These are phyloP conservation scores for Bombus difficillimus DNA, from an alignment of 1,140 invertebrate genomes.

Conservation along the genomic window DNA sequence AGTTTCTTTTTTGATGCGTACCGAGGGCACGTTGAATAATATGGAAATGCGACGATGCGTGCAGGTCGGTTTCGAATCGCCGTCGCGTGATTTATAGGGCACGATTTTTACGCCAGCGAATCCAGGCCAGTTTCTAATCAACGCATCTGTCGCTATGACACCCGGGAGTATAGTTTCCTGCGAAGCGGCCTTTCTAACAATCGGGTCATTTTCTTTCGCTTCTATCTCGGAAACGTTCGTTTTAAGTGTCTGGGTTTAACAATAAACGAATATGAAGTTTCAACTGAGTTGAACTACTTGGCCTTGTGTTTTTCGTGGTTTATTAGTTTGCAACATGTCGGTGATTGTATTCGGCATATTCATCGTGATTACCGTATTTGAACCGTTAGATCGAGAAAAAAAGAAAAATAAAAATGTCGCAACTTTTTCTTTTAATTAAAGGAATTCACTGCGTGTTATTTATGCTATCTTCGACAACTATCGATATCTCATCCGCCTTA, in stretches of 20 bases:
- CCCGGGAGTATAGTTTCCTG: conserved; percentile 3
- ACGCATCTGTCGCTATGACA: neutral
- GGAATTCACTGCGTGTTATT: too few relatives aligned
- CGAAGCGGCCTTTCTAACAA: neutral
- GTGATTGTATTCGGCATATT: neutral
- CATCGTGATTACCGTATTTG: too few relatives aligned
- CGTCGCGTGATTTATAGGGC: conserved; percentile 20
- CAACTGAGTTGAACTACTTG: neutral
- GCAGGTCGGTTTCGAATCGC: conserved; percentile 5
- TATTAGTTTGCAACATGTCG: neutral
- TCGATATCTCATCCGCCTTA: too few relatives aligned
- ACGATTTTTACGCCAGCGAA: neutral
- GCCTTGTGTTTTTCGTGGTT: neutral
- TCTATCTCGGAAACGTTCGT: neutral
- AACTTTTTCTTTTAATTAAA: too few relatives aligned
- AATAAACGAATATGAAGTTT: neutral
- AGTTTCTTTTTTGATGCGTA: conserved; percentile 2
- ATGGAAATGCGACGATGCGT: neutral
- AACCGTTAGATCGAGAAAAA: too few relatives aligned
- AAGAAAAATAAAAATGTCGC: too few relatives aligned
- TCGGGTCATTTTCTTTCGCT: neutral
- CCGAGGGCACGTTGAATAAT: neutral
- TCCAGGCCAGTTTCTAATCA: conserved; percentile 26
- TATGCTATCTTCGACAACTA: too few relatives aligned
- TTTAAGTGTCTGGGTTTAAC: neutral